Evolutionary conservation across 2,888 invertebrate genomes (phyloP).

Genomic region (Gastrophysa polygoni): DNA sequence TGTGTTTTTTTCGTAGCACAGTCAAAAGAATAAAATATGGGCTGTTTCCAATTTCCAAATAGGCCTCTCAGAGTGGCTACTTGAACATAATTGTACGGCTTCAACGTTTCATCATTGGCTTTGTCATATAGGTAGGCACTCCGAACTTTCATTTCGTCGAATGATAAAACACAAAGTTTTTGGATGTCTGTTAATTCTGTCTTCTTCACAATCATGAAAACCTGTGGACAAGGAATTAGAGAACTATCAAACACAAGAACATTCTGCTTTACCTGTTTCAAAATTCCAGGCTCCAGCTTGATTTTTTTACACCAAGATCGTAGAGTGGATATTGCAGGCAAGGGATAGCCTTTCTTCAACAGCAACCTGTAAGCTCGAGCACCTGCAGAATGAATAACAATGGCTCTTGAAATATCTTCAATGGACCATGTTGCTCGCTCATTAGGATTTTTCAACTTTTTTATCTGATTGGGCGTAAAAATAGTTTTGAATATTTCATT

Average conservation of each 20-base stretch:
- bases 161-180: constrained; percentile 32
- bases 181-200: constrained; percentile 14
- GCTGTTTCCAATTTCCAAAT: constrained; percentile 35
- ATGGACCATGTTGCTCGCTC: too few species aligned
- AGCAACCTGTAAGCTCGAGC: too few species aligned
- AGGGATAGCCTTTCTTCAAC: too few species aligned
- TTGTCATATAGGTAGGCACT: constrained; percentile 32
- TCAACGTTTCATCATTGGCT: constrained; percentile 33
- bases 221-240: neutral
- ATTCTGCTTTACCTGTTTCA: neutral
- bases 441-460: too few species aligned
- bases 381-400: too few species aligned
- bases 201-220: constrained; percentile 1
- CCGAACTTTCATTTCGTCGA: constrained; percentile 36
- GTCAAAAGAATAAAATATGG: constrained; percentile 36
- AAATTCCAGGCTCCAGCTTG: too few species aligned
- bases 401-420: too few species aligned
- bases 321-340: too few species aligned
- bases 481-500: too few species aligned
- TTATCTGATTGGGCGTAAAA: too few species aligned
- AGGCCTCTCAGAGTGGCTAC: constrained; percentile 33
- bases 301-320: too few species aligned
- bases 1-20: constrained; percentile 32
- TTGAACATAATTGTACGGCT: constrained; percentile 32
- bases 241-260: neutral